phyloP scores from a whole-genome alignment of 2,888 invertebrate genomes.

The Drosophila melanocephala region DNA sequence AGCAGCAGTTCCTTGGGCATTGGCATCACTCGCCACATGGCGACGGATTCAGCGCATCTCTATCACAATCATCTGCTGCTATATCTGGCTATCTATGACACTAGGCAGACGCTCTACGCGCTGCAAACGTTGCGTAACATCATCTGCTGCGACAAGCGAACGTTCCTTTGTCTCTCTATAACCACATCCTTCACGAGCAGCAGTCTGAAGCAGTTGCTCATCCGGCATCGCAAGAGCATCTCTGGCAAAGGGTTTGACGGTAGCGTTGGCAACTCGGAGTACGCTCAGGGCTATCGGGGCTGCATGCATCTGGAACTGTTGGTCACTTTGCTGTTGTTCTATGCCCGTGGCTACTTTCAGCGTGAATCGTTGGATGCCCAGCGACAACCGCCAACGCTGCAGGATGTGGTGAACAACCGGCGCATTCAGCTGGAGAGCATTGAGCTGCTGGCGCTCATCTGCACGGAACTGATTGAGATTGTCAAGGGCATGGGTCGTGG shows the following conservation, averaged over 20 bases:
- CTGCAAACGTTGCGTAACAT: conserved; percentile 91
- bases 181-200: conserved; percentile 89
- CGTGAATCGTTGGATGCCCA: conserved; percentile 77
- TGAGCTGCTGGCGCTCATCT: conserved; percentile 90
- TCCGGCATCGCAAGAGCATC: conserved; percentile 92
- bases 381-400: conserved; percentile 87
- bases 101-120: conserved; percentile 90
- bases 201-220: conserved; percentile 84
- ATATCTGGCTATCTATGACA: conserved; percentile 92
- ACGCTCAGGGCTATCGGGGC: conserved; percentile 89
- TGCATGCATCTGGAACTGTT: conserved; percentile 93
- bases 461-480: conserved; percentile 90
- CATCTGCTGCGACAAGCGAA: conserved; percentile 89
- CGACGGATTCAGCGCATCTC: conserved; percentile 83
- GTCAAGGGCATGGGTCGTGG: conserved; percentile 91
- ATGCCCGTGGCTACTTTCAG: conserved; percentile 90
- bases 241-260: conserved; percentile 90
- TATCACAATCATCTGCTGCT: conserved; percentile 94
- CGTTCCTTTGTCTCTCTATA: conserved; percentile 91
- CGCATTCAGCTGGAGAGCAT: conserved; percentile 92
- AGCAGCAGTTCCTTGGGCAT: conserved; percentile 64
- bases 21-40: conserved; percentile 19
- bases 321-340: conserved; percentile 91
- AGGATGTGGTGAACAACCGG: conserved; percentile 91
- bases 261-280: conserved; percentile 88